phyloP scores from a whole-genome alignment of 1,140 invertebrate species.

The Steinernema feltiae region DNA sequence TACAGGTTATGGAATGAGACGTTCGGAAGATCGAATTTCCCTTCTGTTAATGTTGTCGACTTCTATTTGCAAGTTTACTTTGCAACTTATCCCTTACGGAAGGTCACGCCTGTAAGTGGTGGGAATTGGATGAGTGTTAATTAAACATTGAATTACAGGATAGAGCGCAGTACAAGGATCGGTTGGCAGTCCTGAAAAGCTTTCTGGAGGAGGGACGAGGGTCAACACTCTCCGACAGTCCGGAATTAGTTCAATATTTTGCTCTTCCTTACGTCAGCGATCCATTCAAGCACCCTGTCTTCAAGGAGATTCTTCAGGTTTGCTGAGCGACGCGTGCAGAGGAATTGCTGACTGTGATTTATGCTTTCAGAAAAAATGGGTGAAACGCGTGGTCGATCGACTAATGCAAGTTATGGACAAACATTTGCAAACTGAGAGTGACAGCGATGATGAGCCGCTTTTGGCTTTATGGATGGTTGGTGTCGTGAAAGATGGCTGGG shows the following conservation, averaged over 20 bases:
- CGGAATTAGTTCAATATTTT: conserved; percentile 33
- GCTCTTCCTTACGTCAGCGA: conserved; percentile 38
- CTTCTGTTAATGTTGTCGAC: conserved; percentile 19
- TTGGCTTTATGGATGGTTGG: conserved; percentile 33
- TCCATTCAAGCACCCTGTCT: conserved; percentile 33
- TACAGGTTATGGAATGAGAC: background rate
- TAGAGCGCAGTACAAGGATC: conserved; percentile 33
- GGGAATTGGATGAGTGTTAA: background rate
- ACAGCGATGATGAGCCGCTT: conserved; percentile 35
- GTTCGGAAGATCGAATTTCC: background rate
- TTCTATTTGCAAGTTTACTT: conserved; percentile 38
- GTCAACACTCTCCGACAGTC: conserved; percentile 21
- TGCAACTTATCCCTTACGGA: conserved; percentile 27
- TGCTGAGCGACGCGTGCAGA: too few relatives aligned
- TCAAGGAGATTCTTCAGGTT: conserved; percentile 18
- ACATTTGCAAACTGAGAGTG: conserved; percentile 23
- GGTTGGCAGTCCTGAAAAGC: conserved; percentile 29
- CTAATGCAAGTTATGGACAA: conserved; percentile 29
- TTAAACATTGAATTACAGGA: conserved; percentile 23
- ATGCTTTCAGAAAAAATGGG: conserved; percentile 38
- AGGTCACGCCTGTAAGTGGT: conserved; percentile 34
- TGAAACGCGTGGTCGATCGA: conserved; percentile 35
- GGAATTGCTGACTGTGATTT: too few relatives aligned
- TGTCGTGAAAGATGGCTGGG: background rate
- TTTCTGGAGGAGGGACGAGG: conserved; percentile 35